These are phyloP conservation scores for Bergia sp. DNA, from an alignment of 92 coral and sea anemone genomes.

Conservation along the genomic window DNA sequence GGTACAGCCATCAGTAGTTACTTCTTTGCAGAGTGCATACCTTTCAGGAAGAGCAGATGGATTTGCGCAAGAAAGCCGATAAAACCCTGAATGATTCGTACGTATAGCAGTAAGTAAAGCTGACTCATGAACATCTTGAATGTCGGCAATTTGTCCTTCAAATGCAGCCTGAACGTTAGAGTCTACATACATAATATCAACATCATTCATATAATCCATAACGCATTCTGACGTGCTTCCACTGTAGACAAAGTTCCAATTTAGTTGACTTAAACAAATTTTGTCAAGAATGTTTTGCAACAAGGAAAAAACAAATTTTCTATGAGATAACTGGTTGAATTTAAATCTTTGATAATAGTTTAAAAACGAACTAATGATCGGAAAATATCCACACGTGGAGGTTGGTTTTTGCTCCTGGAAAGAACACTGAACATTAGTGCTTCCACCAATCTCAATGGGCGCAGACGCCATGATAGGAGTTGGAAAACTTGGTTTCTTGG, in stretches of 20 bases:
- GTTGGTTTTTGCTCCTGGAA: no score
- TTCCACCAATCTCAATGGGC: no score
- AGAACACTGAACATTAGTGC: no score
- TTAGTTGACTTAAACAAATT: not conserved
- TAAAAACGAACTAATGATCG: no score
- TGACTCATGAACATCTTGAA: not conserved
- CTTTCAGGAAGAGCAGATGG: not conserved
- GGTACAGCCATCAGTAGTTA: constrained; percentile 17
- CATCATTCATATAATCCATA: not conserved
- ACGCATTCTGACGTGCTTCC: not conserved
- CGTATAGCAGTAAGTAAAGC: not conserved
- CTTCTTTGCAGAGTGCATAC: not conserved
- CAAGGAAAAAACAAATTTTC: not conserved
- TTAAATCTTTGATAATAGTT: no score
- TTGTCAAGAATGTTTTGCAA: not conserved
- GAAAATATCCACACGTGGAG: no score
- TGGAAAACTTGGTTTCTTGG: no score
- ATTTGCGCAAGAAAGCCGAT: not conserved
- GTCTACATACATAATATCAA: not conserved
- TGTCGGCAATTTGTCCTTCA: not conserved
- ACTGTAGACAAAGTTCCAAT: not conserved
- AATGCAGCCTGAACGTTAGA: not conserved
- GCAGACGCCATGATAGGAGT: no score
- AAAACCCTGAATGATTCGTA: not conserved
- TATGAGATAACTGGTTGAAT: no score